Conservation (phyloP, 2,113 vertebrate species). For the Ptyas mucosa region DNA sequence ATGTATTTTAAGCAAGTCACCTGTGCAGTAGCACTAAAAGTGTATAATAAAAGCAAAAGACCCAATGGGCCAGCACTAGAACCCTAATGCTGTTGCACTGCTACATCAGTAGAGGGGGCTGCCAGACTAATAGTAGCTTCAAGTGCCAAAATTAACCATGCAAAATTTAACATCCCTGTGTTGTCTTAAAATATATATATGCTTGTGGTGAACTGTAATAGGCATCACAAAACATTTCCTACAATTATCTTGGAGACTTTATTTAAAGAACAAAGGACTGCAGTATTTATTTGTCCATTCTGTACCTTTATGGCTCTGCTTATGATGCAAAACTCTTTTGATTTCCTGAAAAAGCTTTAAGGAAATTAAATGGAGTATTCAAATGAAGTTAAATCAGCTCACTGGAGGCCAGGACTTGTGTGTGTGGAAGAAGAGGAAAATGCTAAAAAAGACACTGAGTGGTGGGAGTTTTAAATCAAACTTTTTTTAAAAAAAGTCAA, state of each 20-base stretch:
- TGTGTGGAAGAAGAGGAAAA: not conserved
- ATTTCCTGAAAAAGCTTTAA: slow-evolving; percentile 4
- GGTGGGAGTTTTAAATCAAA: not conserved
- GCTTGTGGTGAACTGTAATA: not conserved
- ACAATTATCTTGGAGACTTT: not conserved
- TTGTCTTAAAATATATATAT: not conserved
- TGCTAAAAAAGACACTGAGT: not conserved
- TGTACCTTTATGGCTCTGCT: not conserved
- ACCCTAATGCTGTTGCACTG: not conserved
- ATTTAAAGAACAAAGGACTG: not conserved
- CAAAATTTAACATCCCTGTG: not conserved
- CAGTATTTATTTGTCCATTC: not conserved
- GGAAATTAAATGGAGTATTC: not conserved
- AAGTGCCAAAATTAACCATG: not conserved
- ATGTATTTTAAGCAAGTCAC: not conserved
- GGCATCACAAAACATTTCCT: not conserved
- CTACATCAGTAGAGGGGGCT: not conserved
- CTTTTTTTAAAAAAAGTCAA: not conserved
- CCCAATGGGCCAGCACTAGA: not conserved
- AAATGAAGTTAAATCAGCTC: not conserved
- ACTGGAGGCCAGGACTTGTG: not conserved
- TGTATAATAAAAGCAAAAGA: not conserved
- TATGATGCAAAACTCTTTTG: not conserved
- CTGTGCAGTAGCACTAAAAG: not conserved
- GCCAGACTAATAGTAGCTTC: not conserved